Conservation (phyloP, 1,140 invertebrate species). For the Teleopsis dalmanni region DNA sequence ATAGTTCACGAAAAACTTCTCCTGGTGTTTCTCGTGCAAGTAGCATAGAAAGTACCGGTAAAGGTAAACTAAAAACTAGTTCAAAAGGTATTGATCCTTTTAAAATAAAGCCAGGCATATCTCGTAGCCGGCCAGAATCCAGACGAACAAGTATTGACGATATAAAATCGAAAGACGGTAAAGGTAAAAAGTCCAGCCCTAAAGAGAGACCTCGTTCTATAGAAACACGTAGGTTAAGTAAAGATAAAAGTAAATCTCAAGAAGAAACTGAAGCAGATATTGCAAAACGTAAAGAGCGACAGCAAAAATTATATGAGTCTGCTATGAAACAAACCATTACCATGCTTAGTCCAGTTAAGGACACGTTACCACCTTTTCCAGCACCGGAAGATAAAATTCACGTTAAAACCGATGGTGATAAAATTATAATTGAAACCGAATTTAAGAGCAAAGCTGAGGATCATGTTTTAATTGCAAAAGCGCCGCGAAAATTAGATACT, state of each 20-base stretch:
- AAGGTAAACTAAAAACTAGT: slow-evolving; percentile 26
- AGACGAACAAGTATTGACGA: slow-evolving; percentile 54
- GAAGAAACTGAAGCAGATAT: slow-evolving; percentile 61
- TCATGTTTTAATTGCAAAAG: slow-evolving; percentile 61
- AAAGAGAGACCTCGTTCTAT: slow-evolving; percentile 60
- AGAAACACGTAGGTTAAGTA: slow-evolving; percentile 56
- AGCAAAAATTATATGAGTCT: slow-evolving; percentile 62
- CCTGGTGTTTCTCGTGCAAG: slow-evolving; percentile 40
- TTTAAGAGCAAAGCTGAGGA: slow-evolving; percentile 55
- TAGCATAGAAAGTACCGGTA: slow-evolving; percentile 40
- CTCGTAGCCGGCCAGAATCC: slow-evolving; percentile 47
- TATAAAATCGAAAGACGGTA: slow-evolving; percentile 41
- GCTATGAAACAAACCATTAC: slow-evolving; percentile 63
- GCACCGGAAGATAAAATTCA: slow-evolving; percentile 59
- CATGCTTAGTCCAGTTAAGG: slow-evolving; percentile 59
- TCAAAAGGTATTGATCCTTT: slow-evolving; percentile 21
- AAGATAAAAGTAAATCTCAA: slow-evolving; percentile 59
- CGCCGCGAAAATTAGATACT: slow-evolving; percentile 59
- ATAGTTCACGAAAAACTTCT: slow-evolving; percentile 41
- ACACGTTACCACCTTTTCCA: slow-evolving; percentile 57
- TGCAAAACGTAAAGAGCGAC: slow-evolving; percentile 59
- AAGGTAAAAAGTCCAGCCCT: slow-evolving; percentile 44
- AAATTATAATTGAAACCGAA: slow-evolving; percentile 57
- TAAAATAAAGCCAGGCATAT: slow-evolving; percentile 42
- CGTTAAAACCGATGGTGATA: slow-evolving; percentile 55